Percentiles rank a stretch among this genome's conserved stretches.
Conservation (phyloP, 2,888 invertebrate species). For the Orchesellides sinensis region DNA sequence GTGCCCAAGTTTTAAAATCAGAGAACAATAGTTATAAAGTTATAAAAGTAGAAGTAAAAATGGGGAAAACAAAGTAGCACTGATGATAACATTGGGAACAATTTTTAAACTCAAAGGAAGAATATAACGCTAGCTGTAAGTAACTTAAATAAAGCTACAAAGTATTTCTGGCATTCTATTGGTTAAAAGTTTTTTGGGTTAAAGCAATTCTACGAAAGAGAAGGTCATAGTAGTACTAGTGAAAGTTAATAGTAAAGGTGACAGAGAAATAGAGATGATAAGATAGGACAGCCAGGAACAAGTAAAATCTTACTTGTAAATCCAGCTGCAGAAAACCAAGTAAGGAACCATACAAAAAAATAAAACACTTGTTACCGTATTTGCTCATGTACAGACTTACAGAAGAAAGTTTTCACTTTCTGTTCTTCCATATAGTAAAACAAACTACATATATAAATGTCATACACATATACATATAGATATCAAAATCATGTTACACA, state of each 20-base stretch:
- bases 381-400: conserved; percentile 33
- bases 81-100: background rate
- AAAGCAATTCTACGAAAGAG: background rate
- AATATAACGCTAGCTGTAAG: background rate
- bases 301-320: conserved; percentile 70
- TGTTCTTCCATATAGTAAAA: too few relatives aligned
- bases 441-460: background rate
- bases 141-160: background rate
- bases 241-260: conserved; percentile 9
- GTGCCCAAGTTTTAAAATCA: too few relatives aligned
- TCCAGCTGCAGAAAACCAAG: conserved; percentile 67
- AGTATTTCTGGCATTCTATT: too few relatives aligned
- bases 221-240: background rate
- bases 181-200: too few relatives aligned
- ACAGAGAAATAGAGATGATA: conserved; percentile 34
- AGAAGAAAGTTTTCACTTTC: background rate
- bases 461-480: background rate
- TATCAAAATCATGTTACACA: background rate
- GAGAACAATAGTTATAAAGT: too few relatives aligned
- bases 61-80: background rate
- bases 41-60: background rate
- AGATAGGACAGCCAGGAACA: conserved; percentile 65
- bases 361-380: conserved; percentile 59
- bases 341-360: conserved; percentile 66
- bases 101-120: background rate